Conservation (phyloP, 2,888 invertebrate species). For the Unio pictorum region DNA sequence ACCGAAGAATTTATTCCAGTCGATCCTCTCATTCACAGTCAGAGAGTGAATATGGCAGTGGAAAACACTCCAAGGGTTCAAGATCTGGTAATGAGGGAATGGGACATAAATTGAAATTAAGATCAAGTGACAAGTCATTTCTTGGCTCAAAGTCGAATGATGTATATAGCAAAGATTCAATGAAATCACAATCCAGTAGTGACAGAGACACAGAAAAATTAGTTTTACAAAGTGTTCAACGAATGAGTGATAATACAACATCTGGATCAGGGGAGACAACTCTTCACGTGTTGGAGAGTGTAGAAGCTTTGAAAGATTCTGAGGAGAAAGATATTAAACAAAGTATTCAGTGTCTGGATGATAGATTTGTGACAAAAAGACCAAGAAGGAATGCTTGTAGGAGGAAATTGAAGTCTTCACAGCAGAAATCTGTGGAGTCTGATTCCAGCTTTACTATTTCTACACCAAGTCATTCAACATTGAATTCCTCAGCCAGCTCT, state of each 20-base stretch:
- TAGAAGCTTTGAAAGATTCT: slow-evolving; percentile 36
- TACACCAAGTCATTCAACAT: slow-evolving; percentile 55
- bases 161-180: too few species aligned
- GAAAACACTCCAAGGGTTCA: slow-evolving; percentile 17
- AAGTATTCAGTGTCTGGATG: slow-evolving; percentile 47
- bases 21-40: neutral
- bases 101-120: slow-evolving; percentile 10
- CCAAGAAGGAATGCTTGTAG: slow-evolving; percentile 15
- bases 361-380: slow-evolving; percentile 50
- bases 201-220: slow-evolving; percentile 39
- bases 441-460: slow-evolving; percentile 60
- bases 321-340: slow-evolving; percentile 29
- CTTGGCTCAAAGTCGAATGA: too few species aligned
- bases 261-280: slow-evolving; percentile 36
- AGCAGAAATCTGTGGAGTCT: slow-evolving; percentile 41
- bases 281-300: slow-evolving; percentile 48
- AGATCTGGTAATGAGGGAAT: slow-evolving; percentile 16
- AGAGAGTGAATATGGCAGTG: slow-evolving; percentile 1
- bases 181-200: slow-evolving; percentile 19
- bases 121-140: neutral
- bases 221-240: slow-evolving; percentile 43
- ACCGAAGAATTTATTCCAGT: slow-evolving; percentile 12
- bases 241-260: slow-evolving; percentile 39
- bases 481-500: slow-evolving; percentile 52
- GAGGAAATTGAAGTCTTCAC: slow-evolving; percentile 26